A percentile compares a stretch with the other conserved stretches of the same genome.
Conservation (phyloP, 2,888 invertebrate species). For the Agrochola litura region DNA sequence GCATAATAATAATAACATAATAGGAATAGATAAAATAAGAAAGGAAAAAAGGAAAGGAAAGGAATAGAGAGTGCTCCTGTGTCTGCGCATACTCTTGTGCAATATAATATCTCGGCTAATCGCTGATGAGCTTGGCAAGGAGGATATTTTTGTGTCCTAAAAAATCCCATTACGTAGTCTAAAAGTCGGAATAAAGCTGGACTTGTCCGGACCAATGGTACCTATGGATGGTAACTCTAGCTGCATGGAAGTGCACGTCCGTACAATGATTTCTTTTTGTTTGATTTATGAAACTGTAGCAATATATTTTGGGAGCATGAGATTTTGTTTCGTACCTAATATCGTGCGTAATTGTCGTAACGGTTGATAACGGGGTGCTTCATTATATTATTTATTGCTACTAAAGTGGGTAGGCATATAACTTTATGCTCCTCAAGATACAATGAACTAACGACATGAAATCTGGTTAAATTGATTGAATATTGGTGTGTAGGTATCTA, state of each 20-base stretch:
- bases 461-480: neutral
- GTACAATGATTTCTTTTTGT: conserved; percentile 57
- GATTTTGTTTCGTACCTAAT: conserved; percentile 7
- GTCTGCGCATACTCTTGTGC: neutral
- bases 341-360: conserved; percentile 27
- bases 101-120: neutral
- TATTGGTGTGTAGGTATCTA: no score
- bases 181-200: no score
- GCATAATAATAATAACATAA: no score
- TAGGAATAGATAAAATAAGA: no score
- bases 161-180: no score
- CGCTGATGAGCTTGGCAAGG: no score
- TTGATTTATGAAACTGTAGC: conserved; percentile 58
- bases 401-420: neutral
- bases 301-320: conserved; percentile 45
- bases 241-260: conserved; percentile 17
- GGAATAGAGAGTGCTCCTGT: neutral
- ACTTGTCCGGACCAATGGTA: neutral
- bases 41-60: no score
- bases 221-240: neutral
- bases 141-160: no score
- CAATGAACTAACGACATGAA: neutral
- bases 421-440: neutral
- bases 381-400: conserved; percentile 18
- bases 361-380: conserved; percentile 27